Percentiles rank a stretch among this genome's conserved stretches.
Evolutionary conservation across 2,113 vertebrate genomes (phyloP).

Genomic region (Bujurquina vittata): DNA sequence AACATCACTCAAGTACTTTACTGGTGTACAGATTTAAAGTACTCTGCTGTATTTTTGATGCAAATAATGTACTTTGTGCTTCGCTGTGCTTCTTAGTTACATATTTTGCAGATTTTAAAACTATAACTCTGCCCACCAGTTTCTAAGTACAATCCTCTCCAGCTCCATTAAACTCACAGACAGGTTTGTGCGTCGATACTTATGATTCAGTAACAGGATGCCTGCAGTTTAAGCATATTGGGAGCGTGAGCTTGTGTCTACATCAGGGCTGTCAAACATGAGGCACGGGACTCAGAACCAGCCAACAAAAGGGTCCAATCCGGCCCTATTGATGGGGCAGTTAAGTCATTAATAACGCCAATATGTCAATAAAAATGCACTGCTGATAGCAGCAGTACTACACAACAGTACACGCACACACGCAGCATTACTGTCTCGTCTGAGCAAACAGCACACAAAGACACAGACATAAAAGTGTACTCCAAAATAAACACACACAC

Average conservation of each 20-base stretch:
- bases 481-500: neutral
- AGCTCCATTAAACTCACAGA: neutral
- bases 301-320: neutral
- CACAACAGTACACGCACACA: neutral
- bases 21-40: neutral
- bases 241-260: neutral
- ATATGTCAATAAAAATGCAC: neutral
- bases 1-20: neutral
- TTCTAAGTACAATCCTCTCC: too few species aligned
- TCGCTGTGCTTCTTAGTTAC: neutral
- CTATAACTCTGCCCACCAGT: neutral
- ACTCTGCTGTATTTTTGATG: neutral
- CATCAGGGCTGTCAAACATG: neutral
- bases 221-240: neutral
- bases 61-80: neutral
- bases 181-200: neutral
- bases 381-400: neutral
- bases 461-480: neutral
- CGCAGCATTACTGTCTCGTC: neutral
- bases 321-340: neutral
- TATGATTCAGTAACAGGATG: neutral
- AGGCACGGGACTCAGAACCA: neutral
- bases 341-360: neutral
- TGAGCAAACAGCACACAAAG: neutral
- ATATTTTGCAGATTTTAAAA: neutral